Percentiles rank a stretch among this genome's conserved stretches.
Evolutionary conservation across 2,797 vertebrate species (phyloP).

Genomic region (Spinus pinus): DNA sequence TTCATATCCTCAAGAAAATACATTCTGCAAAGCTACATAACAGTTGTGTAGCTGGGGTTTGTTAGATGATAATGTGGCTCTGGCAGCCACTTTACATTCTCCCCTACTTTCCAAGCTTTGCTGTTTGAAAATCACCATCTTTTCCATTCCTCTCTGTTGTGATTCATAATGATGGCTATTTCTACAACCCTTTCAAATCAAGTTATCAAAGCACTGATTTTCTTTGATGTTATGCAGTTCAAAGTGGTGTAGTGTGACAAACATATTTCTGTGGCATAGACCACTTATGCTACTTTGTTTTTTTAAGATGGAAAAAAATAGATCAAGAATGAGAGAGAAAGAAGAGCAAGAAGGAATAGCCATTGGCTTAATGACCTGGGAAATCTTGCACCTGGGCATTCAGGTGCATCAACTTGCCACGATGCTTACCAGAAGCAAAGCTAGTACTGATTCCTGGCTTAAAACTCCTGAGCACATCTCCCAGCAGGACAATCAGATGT

Average conservation of each 20-base stretch:
- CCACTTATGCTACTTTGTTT: conserved; percentile 73
- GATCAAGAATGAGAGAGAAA: neutral
- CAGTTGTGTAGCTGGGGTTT: neutral
- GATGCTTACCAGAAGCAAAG: neutral
- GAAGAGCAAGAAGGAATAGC: neutral
- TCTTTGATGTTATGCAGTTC: conserved; percentile 89
- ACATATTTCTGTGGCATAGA: conserved; percentile 72
- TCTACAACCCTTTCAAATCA: conserved; percentile 68
- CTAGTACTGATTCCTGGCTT: neutral
- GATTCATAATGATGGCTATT: conserved; percentile 67
- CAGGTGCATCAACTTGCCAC: neutral
- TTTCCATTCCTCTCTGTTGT: conserved; percentile 38
- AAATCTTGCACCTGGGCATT: neutral
- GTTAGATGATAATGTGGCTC: neutral
- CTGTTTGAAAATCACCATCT: conserved; percentile 42
- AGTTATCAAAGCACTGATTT: conserved; percentile 78
- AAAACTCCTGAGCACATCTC: neutral
- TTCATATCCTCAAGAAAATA: neutral
- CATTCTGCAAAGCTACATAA: neutral
- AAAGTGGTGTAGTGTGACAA: conserved; percentile 71
- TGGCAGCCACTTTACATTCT: neutral
- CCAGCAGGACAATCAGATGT: neutral
- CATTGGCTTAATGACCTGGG: neutral
- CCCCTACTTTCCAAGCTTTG: neutral
- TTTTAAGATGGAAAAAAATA: conserved; percentile 11